Conservation (phyloP, 2,888 invertebrate species). For the Heliconius erato region DNA sequence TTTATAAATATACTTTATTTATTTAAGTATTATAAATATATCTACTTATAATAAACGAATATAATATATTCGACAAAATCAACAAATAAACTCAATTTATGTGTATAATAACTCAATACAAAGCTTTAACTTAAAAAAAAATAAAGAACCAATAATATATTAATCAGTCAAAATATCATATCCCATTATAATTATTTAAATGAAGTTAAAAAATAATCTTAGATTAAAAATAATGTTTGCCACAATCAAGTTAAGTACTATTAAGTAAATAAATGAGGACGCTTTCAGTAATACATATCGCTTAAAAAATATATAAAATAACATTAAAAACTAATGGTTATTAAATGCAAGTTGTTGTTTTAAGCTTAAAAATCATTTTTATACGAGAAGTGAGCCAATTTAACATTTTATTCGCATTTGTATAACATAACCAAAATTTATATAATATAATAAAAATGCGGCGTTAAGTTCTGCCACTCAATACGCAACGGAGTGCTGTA, state of each 20-base stretch:
- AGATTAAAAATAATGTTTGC: not conserved
- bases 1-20: not conserved
- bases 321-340: not conserved
- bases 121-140: not conserved
- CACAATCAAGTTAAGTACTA: not conserved
- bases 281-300: not conserved
- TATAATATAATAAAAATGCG: no score
- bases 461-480: no score
- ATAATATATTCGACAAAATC: not conserved
- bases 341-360: not conserved
- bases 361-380: no score
- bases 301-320: not conserved
- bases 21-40: not conserved
- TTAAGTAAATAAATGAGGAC: not conserved
- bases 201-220: not conserved
- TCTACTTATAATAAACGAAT: not conserved
- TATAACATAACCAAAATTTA: no score
- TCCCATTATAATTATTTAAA: not conserved
- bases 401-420: no score
- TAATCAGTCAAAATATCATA: conserved; percentile 8
- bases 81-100: not conserved
- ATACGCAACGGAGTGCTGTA: no score
- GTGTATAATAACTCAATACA: not conserved
- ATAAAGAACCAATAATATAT: not conserved
- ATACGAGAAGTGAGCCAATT: no score